These are phyloP conservation scores for Phycodurus eques DNA, from an alignment of 2,113 vertebrate species.

Conservation along the genomic window DNA sequence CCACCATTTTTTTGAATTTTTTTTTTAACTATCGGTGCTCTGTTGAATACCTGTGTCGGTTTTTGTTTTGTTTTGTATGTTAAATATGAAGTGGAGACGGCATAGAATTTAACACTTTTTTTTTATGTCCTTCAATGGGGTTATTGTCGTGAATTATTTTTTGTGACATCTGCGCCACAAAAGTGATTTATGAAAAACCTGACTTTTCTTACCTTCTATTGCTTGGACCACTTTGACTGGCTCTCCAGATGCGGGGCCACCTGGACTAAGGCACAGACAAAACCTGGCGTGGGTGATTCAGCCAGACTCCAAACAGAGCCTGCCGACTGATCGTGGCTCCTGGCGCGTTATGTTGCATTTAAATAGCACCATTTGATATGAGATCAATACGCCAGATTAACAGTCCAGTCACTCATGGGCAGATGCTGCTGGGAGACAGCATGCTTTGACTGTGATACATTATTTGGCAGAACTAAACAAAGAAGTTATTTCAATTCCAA, in stretches of 20 bases:
- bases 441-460: conserved; percentile 78
- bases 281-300: conserved; percentile 59
- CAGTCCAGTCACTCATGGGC: conserved; percentile 76
- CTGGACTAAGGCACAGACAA: conserved; percentile 64
- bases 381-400: conserved; percentile 76
- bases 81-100: background rate
- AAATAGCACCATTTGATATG: conserved; percentile 76
- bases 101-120: background rate
- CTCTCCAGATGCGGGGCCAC: conserved; percentile 85
- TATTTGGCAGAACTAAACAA: conserved; percentile 80
- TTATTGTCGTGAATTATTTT: background rate
- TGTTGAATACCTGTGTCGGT: background rate
- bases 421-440: conserved; percentile 69
- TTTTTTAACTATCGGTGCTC: background rate
- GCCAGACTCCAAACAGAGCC: conserved; percentile 63
- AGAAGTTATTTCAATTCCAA: conserved; percentile 83
- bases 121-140: background rate
- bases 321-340: conserved; percentile 62
- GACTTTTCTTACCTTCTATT: conserved; percentile 44
- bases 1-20: no score
- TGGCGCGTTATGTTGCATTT: conserved; percentile 70
- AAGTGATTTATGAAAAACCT: background rate
- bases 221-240: conserved; percentile 77
- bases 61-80: background rate
- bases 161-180: background rate